Evolutionary conservation across 2,888 invertebrate species (phyloP).

Genomic region (Rapana venosa): DNA sequence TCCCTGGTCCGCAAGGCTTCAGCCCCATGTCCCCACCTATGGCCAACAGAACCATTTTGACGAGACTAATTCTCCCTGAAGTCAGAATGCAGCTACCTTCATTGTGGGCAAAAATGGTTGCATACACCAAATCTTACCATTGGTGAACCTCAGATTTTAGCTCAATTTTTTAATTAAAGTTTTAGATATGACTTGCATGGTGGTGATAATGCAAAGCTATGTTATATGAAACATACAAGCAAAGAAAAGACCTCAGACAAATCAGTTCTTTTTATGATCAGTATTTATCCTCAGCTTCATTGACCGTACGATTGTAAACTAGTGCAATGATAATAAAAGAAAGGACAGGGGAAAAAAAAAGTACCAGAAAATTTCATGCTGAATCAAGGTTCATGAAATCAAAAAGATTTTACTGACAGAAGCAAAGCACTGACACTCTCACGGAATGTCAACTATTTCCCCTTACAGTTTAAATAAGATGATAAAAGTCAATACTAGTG

Average conservation of each 20-base stretch:
- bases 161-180: too few species aligned
- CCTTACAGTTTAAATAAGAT: too few species aligned
- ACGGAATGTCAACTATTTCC: background rate
- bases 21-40: too few species aligned
- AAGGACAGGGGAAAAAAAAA: background rate
- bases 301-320: constrained; percentile 28
- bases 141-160: too few species aligned
- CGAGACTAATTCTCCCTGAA: too few species aligned
- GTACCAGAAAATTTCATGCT: background rate
- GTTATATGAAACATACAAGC: background rate
- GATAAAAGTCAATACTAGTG: background rate
- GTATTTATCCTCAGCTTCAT: constrained; percentile 32
- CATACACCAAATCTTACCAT: too few species aligned
- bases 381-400: background rate
- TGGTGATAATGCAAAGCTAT: too few species aligned
- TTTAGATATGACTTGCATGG: too few species aligned
- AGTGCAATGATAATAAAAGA: background rate
- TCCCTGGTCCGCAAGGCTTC: too few species aligned
- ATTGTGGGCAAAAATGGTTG: too few species aligned
- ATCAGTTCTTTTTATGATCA: background rate
- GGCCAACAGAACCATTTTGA: too few species aligned
- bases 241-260: background rate
- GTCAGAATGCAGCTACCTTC: too few species aligned
- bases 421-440: background rate
- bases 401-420: background rate